These are phyloP conservation scores for Tachystola acroxantha DNA, from an alignment of 2,888 invertebrate species.

Conservation along the genomic window DNA sequence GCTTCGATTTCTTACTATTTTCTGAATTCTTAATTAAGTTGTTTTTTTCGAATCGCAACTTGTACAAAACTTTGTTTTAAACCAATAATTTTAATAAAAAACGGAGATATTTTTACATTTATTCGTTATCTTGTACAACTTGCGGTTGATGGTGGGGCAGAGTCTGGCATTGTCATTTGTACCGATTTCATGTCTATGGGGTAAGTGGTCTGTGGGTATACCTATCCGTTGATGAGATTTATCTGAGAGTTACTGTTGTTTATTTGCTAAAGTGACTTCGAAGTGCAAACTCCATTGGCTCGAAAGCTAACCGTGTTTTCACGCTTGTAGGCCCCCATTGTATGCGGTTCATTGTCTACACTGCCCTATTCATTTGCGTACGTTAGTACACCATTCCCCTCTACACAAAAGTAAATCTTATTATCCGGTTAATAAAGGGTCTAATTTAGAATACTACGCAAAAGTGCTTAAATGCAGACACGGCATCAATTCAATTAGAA, in stretches of 20 bases:
- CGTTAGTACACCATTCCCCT: constrained; percentile 19
- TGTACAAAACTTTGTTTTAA: no score
- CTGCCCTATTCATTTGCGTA: constrained; percentile 26
- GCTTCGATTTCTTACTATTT: no score
- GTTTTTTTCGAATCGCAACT: no score
- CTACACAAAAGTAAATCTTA: constrained; percentile 22
- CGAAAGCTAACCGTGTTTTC: constrained; percentile 27
- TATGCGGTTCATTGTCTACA: constrained; percentile 43
- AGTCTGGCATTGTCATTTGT: no score
- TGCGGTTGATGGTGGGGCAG: no score
- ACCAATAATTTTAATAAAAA: no score
- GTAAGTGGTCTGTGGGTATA: no score
- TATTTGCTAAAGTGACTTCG: neutral
- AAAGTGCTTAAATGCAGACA: constrained; percentile 43
- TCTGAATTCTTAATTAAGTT: no score
- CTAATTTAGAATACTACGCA: constrained; percentile 9
- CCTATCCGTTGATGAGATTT: no score
- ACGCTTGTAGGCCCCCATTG: constrained; percentile 44
- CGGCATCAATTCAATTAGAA: constrained; percentile 29
- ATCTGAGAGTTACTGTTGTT: neutral
- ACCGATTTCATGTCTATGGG: no score
- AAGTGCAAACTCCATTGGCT: neutral
- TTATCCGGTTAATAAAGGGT: constrained; percentile 8
- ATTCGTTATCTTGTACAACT: no score
- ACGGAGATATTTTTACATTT: no score